Evolutionary conservation across 2,888 invertebrate species (phyloP).

Genomic region (Acleris sparsana): DNA sequence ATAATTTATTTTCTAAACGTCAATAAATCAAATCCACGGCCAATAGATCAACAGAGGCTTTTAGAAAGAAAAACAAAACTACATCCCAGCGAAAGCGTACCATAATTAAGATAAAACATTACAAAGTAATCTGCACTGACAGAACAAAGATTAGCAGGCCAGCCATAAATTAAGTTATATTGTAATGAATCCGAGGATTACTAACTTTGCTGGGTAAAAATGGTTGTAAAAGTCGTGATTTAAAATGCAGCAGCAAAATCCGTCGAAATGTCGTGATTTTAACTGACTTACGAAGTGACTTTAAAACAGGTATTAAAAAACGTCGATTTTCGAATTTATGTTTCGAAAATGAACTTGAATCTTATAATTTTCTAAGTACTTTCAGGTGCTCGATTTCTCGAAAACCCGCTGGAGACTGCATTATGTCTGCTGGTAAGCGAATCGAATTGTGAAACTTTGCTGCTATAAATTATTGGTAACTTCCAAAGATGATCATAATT

Average conservation of each 20-base stretch:
- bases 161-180: conserved; percentile 18
- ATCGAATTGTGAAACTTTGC: too few relatives aligned
- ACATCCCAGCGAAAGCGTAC: not conserved
- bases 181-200: conserved; percentile 16
- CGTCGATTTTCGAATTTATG: too few relatives aligned
- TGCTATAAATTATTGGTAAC: too few relatives aligned
- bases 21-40: conserved; percentile 12
- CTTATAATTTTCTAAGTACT: too few relatives aligned
- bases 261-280: too few relatives aligned
- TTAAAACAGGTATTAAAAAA: too few relatives aligned
- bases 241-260: not conserved
- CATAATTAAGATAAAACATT: conserved; percentile 8
- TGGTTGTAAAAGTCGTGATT: conserved; percentile 2
- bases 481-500: too few relatives aligned
- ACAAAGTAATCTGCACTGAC: conserved; percentile 18
- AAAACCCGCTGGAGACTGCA: too few relatives aligned
- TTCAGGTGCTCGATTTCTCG: too few relatives aligned
- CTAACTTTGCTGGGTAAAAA: conserved; percentile 7
- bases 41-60: conserved; percentile 10
- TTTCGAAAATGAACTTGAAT: too few relatives aligned
- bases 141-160: conserved; percentile 17
- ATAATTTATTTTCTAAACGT: not conserved
- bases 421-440: too few relatives aligned
- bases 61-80: conserved; percentile 17
- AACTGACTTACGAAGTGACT: too few relatives aligned